A percentile compares a stretch with the other conserved stretches of the same genome.
Conservation (phyloP, 1,140 invertebrate genomes). For the Drosophila ficusphila region DNA sequence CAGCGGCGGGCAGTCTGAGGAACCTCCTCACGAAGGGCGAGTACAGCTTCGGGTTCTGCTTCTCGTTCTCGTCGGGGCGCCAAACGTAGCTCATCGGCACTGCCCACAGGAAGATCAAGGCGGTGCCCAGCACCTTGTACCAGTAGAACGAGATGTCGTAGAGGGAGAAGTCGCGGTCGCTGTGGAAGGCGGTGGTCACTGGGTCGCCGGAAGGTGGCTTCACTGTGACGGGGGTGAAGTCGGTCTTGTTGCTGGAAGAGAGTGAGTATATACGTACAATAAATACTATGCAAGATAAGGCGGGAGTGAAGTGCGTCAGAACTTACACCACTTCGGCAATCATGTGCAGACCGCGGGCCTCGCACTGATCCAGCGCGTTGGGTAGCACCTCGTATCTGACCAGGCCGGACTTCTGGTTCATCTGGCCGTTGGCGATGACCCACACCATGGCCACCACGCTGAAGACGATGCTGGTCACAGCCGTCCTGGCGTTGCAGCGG, state of each 20-base stretch:
- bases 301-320: too few species aligned
- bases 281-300: too few species aligned
- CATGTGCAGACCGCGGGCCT: conserved; percentile 69
- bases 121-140: conserved; percentile 87
- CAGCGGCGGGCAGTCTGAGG: not conserved
- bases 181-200: conserved; percentile 63
- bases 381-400: conserved; percentile 85
- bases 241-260: conserved; percentile 23
- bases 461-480: conserved; percentile 87
- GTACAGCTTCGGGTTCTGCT: conserved; percentile 58
- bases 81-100: conserved; percentile 81
- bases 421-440: conserved; percentile 91
- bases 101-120: conserved; percentile 87
- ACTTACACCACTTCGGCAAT: conserved; percentile 60
- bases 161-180: conserved; percentile 84
- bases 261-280: too few species aligned
- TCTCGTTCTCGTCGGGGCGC: conserved; percentile 37
- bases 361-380: conserved; percentile 86
- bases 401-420: conserved; percentile 86
- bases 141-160: conserved; percentile 87
- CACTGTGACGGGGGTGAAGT: conserved; percentile 14
- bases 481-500: conserved; percentile 88
- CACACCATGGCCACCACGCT: conserved; percentile 89
- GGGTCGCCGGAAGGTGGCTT: not conserved
- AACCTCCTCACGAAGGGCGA: conserved; percentile 66